phyloP scores from a whole-genome alignment of 1,140 invertebrate species.

The Drosophila nigromelanica region DNA sequence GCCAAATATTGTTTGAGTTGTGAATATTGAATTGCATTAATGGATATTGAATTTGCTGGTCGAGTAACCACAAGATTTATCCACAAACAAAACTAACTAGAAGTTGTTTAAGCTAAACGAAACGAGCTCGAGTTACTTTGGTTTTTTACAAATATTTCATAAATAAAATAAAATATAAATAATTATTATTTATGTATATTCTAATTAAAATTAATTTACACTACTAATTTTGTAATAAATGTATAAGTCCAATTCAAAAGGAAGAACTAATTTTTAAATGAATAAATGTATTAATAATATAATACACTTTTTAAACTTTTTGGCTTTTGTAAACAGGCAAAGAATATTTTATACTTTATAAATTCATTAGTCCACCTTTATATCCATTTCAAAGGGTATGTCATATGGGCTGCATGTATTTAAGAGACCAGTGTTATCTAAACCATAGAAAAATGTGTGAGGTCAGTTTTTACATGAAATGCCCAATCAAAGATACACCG shows the following conservation, averaged over 20 bases:
- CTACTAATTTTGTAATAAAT: too few relatives aligned
- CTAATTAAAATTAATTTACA: too few relatives aligned
- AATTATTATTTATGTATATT: too few relatives aligned
- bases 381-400: background rate
- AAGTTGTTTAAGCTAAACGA: background rate
- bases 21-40: conserved; percentile 63
- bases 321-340: too few relatives aligned
- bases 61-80: conserved; percentile 3
- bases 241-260: too few relatives aligned
- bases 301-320: too few relatives aligned
- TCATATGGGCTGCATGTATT: background rate
- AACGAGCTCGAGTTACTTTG: background rate
- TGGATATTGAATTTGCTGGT: conserved; percentile 41
- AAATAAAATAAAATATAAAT: too few relatives aligned
- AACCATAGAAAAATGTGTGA: conserved; percentile 17
- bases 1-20: conserved; percentile 56
- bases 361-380: background rate
- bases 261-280: too few relatives aligned
- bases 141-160: too few relatives aligned
- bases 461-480: conserved; percentile 7
- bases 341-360: too few relatives aligned
- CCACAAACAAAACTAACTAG: background rate
- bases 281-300: too few relatives aligned
- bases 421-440: background rate
- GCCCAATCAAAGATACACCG: background rate